Evolutionary conservation across 1,140 invertebrate genomes (phyloP), one percentile per base, ranked within the genome.

Genomic region (Anastatus disparis): DNA sequence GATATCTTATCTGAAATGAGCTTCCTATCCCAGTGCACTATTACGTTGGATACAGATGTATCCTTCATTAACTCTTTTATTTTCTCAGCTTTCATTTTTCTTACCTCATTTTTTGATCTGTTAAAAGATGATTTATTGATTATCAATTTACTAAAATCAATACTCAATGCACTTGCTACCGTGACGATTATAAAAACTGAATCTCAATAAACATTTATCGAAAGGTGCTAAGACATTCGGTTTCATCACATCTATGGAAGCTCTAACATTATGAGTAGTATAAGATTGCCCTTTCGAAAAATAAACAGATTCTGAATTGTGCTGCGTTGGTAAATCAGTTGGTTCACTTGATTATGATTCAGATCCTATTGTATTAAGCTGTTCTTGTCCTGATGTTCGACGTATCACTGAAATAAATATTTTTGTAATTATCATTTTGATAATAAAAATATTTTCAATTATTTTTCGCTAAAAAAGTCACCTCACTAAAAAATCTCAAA

Each of bases 1-100:
- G 40, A 29, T 13, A 24, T 10, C 13, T 40, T 24, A 24, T 75
- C 63, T 44, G 62, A 53, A 13, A 74, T 59, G 13, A 69, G 15
- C 44, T 71, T 74, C 10, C 65, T 59, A 61, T 70, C 62, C 56
- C 67, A 74, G n/a, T 68, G 69, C 27, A 69, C 13, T 12, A 71
- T 52, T 7, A 67, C 26, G 50, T 20, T 31, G 38, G 26, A 38
- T n/a, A 56, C 27, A 53, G 26, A 38, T 53, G 62, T 58, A 13
- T 69, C 15, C 31, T 44, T 31, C n/a, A 27, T 24, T 50, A 70
- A 52, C 42, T 29, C 46, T 56, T 50, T 70, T 65, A 42, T 42
- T 27, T 73, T 52, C 55, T 48, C 24, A 62, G 63, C 72, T 22
- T 52, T 31, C 24, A 52, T 59, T 55, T 69, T 22, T 17, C 72